phyloP scores from a whole-genome alignment of 1,140 invertebrate genomes.

The Brevipalpus yothersi region DNA sequence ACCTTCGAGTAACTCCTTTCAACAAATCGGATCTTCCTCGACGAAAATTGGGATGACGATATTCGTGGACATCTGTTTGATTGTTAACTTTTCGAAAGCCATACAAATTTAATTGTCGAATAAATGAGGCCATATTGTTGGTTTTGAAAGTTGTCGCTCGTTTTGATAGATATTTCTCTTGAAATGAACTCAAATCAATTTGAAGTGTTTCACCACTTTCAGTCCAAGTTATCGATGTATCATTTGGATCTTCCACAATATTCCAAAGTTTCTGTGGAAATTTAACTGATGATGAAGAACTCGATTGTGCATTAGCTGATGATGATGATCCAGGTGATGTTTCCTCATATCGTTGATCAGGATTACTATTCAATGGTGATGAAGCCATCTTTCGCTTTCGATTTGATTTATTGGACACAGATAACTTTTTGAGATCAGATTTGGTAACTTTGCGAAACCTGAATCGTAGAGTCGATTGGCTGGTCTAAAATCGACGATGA shows the following conservation, averaged over 20 bases:
- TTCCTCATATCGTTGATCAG: too few relatives aligned
- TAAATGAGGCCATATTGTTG: constrained; percentile 18
- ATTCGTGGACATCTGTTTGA: neutral
- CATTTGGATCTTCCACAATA: constrained; percentile 1
- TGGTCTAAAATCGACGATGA: too few relatives aligned
- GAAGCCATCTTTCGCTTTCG: too few relatives aligned
- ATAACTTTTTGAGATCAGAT: too few relatives aligned
- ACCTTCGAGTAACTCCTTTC: neutral
- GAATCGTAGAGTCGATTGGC: too few relatives aligned
- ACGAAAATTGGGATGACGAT: neutral
- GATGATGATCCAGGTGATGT: too few relatives aligned
- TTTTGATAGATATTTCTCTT: constrained; percentile 5
- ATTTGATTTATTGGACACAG: too few relatives aligned
- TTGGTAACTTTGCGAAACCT: too few relatives aligned
- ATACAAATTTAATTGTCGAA: constrained; percentile 18
- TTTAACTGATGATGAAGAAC: neutral
- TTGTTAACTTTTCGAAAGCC: constrained; percentile 13
- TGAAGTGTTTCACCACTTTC: constrained; percentile 3
- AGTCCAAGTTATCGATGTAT: constrained; percentile 7
- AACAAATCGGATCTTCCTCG: neutral
- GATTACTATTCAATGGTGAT: too few relatives aligned
- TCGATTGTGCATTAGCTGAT: too few relatives aligned
- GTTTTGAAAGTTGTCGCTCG: constrained; percentile 19
- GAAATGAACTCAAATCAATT: constrained; percentile 8
- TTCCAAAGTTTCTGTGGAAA: constrained; percentile 10